phyloP scores from a whole-genome alignment of 2,888 invertebrate species.

The Polylopha cassiicola region DNA sequence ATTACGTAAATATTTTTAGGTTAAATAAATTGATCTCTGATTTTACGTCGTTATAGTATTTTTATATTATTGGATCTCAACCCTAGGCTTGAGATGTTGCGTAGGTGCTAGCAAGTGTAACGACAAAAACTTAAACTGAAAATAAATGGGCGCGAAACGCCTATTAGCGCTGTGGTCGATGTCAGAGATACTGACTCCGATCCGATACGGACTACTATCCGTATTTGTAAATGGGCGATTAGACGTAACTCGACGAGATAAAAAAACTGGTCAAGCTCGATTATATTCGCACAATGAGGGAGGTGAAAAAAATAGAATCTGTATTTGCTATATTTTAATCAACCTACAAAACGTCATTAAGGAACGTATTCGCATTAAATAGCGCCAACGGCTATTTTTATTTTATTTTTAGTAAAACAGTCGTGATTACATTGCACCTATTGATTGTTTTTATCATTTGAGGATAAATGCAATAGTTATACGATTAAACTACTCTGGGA shows the following conservation, averaged over 20 bases:
- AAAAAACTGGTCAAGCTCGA: slow-evolving; percentile 29
- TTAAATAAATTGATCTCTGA: too few species aligned
- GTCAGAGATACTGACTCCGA: slow-evolving; percentile 42
- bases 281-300: slow-evolving; percentile 20
- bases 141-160: slow-evolving; percentile 59
- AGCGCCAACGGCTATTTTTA: too few species aligned
- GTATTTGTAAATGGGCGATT: slow-evolving; percentile 57
- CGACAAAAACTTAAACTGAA: slow-evolving; percentile 64
- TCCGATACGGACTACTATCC: slow-evolving; percentile 44
- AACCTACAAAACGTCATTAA: too few species aligned
- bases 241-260: slow-evolving; percentile 41
- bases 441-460: too few species aligned
- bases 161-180: slow-evolving; percentile 48
- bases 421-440: too few species aligned
- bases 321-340: too few species aligned
- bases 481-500: slow-evolving; percentile 17
- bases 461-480: too few species aligned
- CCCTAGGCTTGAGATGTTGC: slow-evolving; percentile 49
- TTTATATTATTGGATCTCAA: slow-evolving; percentile 26
- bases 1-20: too few species aligned
- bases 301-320: too few species aligned
- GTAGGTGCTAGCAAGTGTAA: slow-evolving; percentile 57
- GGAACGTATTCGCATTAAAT: too few species aligned
- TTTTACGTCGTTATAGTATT: not conserved
- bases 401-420: too few species aligned